Base-by-base conservation (phyloP, 2,888 invertebrate species). In the Drosophila cognata region DNA sequence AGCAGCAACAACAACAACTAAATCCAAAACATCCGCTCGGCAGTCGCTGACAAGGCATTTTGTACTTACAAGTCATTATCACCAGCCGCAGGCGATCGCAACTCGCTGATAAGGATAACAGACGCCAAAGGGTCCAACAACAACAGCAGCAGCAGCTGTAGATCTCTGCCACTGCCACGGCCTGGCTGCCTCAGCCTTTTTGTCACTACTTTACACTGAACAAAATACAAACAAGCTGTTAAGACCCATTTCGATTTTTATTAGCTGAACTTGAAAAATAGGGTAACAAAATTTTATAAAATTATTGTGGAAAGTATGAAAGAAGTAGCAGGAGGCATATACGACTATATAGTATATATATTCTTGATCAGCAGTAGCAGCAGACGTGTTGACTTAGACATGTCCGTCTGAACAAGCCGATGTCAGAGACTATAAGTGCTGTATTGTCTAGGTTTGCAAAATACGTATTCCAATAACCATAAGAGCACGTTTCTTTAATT, bases 1-100 rank as follows among this genome's bases (percentile, higher is more conserved):
- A 48, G 13, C 73, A 46, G n/a, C 61, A 67, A 59, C 67, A 75
- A 65, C 77, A 83, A 74, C 72, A 78, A 79, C 82, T 81, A 81
- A 74, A 81, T 74, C 71, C 50, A 73, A 57, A 65, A 67, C 73
- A 74, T 74, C 52, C 73, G 70, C 68, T 51, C 16, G 56, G 43
- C 62, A 46, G 74, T 59, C 16, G 70, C 84, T 91, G 91, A 91
- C 91, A 91, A 89, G 82, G 88, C 90, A 91, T 92, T 92, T 92
- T 92, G 91, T 92, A 89, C 86, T 86, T 89, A 91, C 92, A 91
- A 89, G 86, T 90, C 91, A 91, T 91, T 91, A 91, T 92, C 92
- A 91, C 91, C 89, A 85, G 82, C 74, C 74, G 57, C 59, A 74
- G 70, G 79, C 79, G 91, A 89, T 91, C 81, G 82, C 74, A 70